Percentiles rank a stretch among this genome's conserved stretches.
Evolutionary conservation across 92 coral and sea anemone genomes (phyloP).

Genomic region (Siderastrea siderea): DNA sequence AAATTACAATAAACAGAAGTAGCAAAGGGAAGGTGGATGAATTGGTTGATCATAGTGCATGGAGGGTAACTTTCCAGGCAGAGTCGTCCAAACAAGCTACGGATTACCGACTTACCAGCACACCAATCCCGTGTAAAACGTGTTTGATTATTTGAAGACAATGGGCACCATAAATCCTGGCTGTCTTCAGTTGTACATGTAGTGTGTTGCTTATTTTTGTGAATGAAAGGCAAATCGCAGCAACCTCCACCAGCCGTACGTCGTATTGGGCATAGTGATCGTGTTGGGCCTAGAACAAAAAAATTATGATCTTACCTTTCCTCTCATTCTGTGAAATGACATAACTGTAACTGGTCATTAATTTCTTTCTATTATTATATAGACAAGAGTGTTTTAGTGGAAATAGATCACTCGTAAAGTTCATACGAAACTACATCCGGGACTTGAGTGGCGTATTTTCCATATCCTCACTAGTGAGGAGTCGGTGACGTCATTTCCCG

Average conservation of each 20-base stretch:
- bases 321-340: background rate
- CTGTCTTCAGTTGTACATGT: background rate
- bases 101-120: conserved; percentile 26
- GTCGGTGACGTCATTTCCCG: too few species aligned
- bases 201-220: conserved; percentile 8
- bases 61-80: too few species aligned
- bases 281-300: conserved; percentile 38
- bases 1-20: too few species aligned
- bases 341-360: background rate
- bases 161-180: conserved; percentile 52
- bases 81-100: too few species aligned
- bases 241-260: conserved; percentile 63
- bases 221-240: conserved; percentile 66
- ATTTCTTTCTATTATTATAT: background rate
- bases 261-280: conserved; percentile 51
- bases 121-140: conserved; percentile 30
- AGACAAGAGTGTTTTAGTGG: too few species aligned
- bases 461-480: too few species aligned
- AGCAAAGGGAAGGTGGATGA: too few species aligned
- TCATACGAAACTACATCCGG: too few species aligned
- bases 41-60: too few species aligned
- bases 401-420: too few species aligned
- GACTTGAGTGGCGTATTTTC: too few species aligned
- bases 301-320: background rate
- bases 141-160: conserved; percentile 2